phyloP scores from a whole-genome alignment of 2,797 vertebrate species.

The Allobates femoralis region DNA sequence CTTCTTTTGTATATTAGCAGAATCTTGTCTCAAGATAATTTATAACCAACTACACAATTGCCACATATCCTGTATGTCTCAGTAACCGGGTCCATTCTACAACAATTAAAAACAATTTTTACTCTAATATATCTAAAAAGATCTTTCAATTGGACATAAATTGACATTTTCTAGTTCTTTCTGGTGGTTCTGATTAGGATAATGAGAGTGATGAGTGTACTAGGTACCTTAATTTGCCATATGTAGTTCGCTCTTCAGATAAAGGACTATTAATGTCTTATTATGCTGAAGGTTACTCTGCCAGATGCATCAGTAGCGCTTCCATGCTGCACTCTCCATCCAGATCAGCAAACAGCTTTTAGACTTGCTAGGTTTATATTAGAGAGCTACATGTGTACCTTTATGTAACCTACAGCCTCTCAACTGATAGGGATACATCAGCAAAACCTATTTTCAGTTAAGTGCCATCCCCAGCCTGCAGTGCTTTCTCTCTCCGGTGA shows the following conservation, averaged over 20 bases:
- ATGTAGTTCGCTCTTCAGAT: conserved; percentile 39
- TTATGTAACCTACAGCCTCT: conserved; percentile 49
- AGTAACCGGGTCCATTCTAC: not conserved
- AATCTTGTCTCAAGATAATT: not conserved
- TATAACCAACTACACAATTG: not conserved
- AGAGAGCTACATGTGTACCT: conserved; percentile 55
- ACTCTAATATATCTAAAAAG: not conserved
- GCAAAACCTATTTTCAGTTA: conserved; percentile 41
- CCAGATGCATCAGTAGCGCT: conserved; percentile 13
- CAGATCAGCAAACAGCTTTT: conserved; percentile 50
- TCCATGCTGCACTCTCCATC: conserved; percentile 30
- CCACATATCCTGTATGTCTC: not conserved
- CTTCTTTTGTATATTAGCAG: too few species aligned
- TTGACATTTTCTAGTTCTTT: conserved; percentile 21
- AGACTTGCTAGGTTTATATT: conserved; percentile 51
- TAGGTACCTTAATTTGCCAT: conserved; percentile 11
- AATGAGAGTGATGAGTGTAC: conserved; percentile 26
- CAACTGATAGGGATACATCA: conserved; percentile 60
- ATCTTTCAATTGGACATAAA: not conserved
- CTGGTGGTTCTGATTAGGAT: conserved; percentile 7
- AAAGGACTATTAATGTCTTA: conserved; percentile 43
- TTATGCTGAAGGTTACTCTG: conserved; percentile 11
- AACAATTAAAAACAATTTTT: not conserved
- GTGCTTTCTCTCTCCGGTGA: not conserved
- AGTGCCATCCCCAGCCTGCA: conserved; percentile 64